Evolutionary conservation across 2,113 vertebrate genomes (phyloP).

Genomic region (Sorex araneus): DNA sequence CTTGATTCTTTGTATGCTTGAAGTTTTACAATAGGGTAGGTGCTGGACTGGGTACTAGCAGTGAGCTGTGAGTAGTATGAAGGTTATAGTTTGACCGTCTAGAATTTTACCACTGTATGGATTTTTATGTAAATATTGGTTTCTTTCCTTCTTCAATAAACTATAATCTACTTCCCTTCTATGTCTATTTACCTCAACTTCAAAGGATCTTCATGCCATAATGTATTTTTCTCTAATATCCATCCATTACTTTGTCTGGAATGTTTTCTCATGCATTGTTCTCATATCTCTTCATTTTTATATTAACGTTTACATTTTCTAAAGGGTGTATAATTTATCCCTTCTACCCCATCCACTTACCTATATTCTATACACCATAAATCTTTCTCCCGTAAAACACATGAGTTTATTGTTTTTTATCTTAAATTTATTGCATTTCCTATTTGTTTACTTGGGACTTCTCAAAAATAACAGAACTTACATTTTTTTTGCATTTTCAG

Average conservation of each 20-base stretch:
- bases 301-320: neutral
- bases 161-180: neutral
- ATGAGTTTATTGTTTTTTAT: neutral
- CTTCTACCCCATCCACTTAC: neutral
- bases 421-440: neutral
- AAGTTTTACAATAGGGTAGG: neutral
- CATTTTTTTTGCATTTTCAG: neutral
- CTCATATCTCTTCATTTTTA: neutral
- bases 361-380: neutral
- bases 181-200: conserved; percentile 15
- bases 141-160: conserved; percentile 5
- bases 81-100: neutral
- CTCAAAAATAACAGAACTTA: neutral
- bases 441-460: neutral
- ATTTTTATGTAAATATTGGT: neutral
- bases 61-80: neutral
- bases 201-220: neutral
- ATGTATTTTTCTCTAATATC: neutral
- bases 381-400: neutral
- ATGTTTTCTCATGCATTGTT: neutral
- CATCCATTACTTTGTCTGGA: neutral
- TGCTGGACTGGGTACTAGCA: neutral
- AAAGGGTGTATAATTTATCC: neutral
- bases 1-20: neutral
- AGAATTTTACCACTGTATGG: neutral